Percentiles rank a stretch among this genome's conserved stretches.
These are phyloP conservation scores for Microtus oregoni DNA, from an alignment of 2,113 vertebrate genomes.

Conservation along the genomic window DNA sequence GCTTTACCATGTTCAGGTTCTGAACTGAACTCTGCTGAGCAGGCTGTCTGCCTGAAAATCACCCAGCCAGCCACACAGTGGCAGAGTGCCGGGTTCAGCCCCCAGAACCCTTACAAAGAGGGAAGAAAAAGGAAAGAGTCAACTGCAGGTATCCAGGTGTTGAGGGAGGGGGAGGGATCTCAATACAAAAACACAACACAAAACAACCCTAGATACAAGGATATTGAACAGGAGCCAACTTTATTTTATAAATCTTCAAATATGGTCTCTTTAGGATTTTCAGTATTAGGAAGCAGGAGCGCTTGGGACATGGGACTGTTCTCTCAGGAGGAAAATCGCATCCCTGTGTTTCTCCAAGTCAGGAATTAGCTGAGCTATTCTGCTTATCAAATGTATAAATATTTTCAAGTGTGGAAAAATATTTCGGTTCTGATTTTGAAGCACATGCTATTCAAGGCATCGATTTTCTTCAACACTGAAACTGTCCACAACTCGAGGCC, in stretches of 20 bases:
- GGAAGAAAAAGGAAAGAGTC: too few relatives aligned
- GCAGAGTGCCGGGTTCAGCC: neutral
- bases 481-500: neutral
- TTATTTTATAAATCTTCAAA: slow-evolving; percentile 62
- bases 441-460: slow-evolving; percentile 40
- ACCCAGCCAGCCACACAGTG: neutral
- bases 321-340: slow-evolving; percentile 38
- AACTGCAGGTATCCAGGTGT: neutral
- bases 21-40: neutral
- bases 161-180: neutral
- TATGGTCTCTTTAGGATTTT: slow-evolving; percentile 48
- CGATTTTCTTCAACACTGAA: slow-evolving; percentile 69
- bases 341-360: slow-evolving; percentile 37
- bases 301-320: slow-evolving; percentile 35
- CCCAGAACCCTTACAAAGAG: neutral
- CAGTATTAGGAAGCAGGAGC: slow-evolving; percentile 55
- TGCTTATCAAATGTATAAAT: slow-evolving; percentile 53
- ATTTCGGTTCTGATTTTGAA: slow-evolving; percentile 74
- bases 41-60: neutral
- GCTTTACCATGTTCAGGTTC: neutral
- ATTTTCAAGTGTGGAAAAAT: slow-evolving; percentile 32
- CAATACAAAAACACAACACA: slow-evolving; percentile 45
- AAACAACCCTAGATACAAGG: slow-evolving; percentile 33
- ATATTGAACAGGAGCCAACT: slow-evolving; percentile 44
- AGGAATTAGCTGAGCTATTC: slow-evolving; percentile 49